phyloP scores from a whole-genome alignment of 1,140 invertebrate genomes.

The Sweltsa coloradensis region DNA sequence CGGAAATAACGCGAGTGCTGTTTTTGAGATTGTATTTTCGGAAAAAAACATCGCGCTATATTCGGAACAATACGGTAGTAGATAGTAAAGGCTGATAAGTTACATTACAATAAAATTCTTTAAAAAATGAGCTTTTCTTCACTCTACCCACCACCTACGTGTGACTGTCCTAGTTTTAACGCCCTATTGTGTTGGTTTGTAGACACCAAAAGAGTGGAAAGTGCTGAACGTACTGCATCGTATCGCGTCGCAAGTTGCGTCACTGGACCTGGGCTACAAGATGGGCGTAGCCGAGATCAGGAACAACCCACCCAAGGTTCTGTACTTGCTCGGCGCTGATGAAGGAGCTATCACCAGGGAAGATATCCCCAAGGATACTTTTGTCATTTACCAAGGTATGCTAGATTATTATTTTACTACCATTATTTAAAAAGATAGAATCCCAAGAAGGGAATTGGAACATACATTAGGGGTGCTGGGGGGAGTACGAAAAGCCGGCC shows the following conservation, averaged over 20 bases:
- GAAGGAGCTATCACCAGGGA: constrained; percentile 62
- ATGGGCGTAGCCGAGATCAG: constrained; percentile 60
- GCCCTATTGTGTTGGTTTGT: constrained; percentile 12
- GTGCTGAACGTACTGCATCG: constrained; percentile 85
- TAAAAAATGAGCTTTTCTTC: no score
- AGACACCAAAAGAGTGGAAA: constrained; percentile 47
- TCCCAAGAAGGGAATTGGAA: no score
- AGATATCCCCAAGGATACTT: constrained; percentile 69
- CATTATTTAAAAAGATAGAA: neutral
- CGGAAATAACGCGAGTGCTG: no score
- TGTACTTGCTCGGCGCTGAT: constrained; percentile 91
- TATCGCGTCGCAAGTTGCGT: constrained; percentile 87
- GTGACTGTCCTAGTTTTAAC: no score
- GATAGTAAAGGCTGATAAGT: no score
- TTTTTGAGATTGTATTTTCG: no score
- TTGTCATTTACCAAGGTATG: constrained; percentile 85
- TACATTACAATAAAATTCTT: no score
- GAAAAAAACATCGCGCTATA: no score
- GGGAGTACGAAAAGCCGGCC: no score
- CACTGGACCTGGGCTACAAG: constrained; percentile 89
- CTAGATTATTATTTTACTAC: neutral
- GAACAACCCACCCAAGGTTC: constrained; percentile 58
- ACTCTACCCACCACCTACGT: neutral
- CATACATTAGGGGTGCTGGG: no score
- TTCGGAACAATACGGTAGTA: no score